Evolutionary conservation across 1,140 invertebrate species (phyloP), one percentile per base, ranked within the genome.

Genomic region (Bombyx mandarina): DNA sequence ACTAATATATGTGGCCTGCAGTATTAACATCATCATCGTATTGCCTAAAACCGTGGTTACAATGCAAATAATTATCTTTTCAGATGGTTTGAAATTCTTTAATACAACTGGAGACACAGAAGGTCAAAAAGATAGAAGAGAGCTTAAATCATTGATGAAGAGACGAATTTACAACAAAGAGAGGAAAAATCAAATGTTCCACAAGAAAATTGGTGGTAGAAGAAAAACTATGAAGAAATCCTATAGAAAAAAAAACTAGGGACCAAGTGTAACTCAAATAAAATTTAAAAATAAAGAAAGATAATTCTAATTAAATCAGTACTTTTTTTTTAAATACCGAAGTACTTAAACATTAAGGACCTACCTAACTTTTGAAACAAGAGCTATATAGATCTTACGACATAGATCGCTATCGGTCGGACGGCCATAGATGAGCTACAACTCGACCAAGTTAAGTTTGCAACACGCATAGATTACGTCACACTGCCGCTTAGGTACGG

Each of bases 21-120:
- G 2, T 35, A 35, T 2, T 18, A 35, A 35, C 4, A 5, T 35
- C 26, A 35, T 5, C 26, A 35, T 35, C 2, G 4, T 35, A 35
- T 35, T 35, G 26, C 26, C 2, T 18, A 35, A 35, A 35, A 35
- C 26, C 26, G 4, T 35, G 26, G 1, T 35, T 35, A 18, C 12
- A 18, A 18, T 35, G 26, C 26, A 35, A 35, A 54, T 52, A 55
- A 59, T 63, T 56, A 62, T 66, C 61, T 60, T 79, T 89, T 81
- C 77, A 92, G 91, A 92, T 48, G 90, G 90, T 8, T 62, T 89
- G 58, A 71, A 88, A 50, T 92, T 91, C 75, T 89, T 92, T 55
- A 88, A 75, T 47, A 85, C 88, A 48, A 66, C 71, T 46, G 68
- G 66, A 43, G 66, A 75, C 35, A 76, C 79, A 22, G 70, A 72